These are phyloP conservation scores for Adelosebastes latens DNA, from an alignment of 2,797 vertebrate species.

Conservation along the genomic window DNA sequence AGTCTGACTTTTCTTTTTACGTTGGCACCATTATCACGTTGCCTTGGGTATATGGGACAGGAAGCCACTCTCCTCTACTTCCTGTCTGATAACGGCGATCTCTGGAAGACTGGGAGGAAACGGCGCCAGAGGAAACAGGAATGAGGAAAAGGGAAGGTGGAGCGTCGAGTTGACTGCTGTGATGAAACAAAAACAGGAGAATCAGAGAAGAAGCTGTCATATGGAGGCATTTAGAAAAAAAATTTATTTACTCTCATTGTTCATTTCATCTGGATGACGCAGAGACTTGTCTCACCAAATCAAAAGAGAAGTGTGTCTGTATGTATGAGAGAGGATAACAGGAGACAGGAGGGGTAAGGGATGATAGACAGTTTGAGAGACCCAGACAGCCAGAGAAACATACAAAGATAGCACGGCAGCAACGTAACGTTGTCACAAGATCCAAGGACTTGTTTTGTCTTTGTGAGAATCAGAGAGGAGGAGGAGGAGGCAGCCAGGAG, in stretches of 20 bases:
- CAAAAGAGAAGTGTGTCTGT: not conserved
- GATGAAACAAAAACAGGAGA: slow-evolving; percentile 7
- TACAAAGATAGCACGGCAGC: slow-evolving; percentile 40
- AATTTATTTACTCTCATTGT: slow-evolving; percentile 7
- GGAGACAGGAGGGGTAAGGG: not conserved
- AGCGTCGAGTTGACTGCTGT: not conserved
- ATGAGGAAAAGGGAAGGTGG: slow-evolving; percentile 16
- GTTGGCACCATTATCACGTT: slow-evolving; percentile 41
- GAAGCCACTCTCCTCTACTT: slow-evolving; percentile 65
- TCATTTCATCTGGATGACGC: slow-evolving; percentile 13
- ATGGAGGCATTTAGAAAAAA: slow-evolving; percentile 11
- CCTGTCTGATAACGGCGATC: slow-evolving; percentile 68
- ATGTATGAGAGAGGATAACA: not conserved
- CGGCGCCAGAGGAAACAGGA: slow-evolving; percentile 41
- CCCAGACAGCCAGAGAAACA: slow-evolving; percentile 45
- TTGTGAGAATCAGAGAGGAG: slow-evolving; percentile 46
- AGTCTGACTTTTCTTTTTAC: slow-evolving; percentile 55
- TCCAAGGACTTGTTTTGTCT: slow-evolving; percentile 75
- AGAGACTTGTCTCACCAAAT: slow-evolving; percentile 18
- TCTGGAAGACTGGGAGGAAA: slow-evolving; percentile 57
- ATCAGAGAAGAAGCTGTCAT: not conserved
- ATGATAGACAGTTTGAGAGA: slow-evolving; percentile 40
- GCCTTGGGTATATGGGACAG: slow-evolving; percentile 60
- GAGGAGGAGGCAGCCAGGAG: slow-evolving; percentile 31
- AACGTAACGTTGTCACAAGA: slow-evolving; percentile 32